Evolutionary conservation across 2,888 invertebrate genomes (phyloP), one percentile per base, ranked within the genome.

Genomic region (Fabriciana adippe): DNA sequence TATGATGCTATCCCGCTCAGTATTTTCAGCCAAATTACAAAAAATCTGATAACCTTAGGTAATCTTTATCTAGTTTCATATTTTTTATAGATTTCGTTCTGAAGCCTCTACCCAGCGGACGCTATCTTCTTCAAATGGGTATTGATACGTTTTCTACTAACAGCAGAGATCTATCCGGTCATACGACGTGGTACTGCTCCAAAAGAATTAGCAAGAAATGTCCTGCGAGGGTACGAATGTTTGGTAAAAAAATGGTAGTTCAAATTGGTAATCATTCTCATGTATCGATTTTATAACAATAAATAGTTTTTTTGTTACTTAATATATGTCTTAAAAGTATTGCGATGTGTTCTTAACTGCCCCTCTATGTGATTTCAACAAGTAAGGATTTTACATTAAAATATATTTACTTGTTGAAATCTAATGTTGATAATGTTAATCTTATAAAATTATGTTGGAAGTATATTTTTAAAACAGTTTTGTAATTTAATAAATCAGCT

Each of bases 161-260:
- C 50, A 68, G 68, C 54, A 71, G 59, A 53, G 69, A 74, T 21
- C 65, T 77, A 8, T 66, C 70, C 14, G 71, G 75, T 2, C 59
- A 63, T 8, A 75, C 76, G 2, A 75, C 72, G 3, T 80, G 79
- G 79, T 80, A 78, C 63, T 80, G 80, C 57, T 79, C 80, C 0
- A 79, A 78, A 57, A 69, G 80, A 26, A 65, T 74, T 6, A 77
- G 79, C 45, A 76, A 71, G 57, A 74, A 68, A 55, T 80, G 79
- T 55, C 73, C 69, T 1, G 79, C 74, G 0, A 70, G 74, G 8
- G 74, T 75, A 21, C 75, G 69, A 55, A 75, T 76, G 69, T 67
- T 55, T n/a, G 56, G 74, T 13, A 67, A 67, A n/a, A 71, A 60
- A 3, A 55, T 75, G 5, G 41, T 71, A 15, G 55, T 66, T 8